Evolutionary conservation across 2,797 vertebrate genomes (phyloP).

Genomic region (Rousettus madagascariensis): DNA sequence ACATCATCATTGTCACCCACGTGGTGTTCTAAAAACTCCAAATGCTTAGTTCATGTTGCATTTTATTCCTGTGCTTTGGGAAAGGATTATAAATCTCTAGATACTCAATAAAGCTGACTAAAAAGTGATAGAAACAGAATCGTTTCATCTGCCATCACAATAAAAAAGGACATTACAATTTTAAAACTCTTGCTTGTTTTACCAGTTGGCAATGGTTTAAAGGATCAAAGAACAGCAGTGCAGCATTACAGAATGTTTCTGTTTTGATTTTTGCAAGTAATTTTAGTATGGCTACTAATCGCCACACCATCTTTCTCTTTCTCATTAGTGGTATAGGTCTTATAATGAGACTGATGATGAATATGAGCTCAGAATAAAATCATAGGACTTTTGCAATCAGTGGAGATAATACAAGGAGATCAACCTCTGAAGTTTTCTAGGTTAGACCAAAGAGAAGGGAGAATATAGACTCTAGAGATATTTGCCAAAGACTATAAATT

Average conservation of each 20-base stretch:
- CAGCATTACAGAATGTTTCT: background rate
- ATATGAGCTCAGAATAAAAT: background rate
- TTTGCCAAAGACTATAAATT: background rate
- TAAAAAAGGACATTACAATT: slow-evolving; percentile 20
- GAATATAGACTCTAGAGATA: background rate
- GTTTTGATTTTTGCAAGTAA: slow-evolving; percentile 5
- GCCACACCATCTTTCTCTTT: background rate
- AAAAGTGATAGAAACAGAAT: slow-evolving; percentile 28
- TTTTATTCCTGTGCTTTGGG: background rate
- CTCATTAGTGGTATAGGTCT: background rate
- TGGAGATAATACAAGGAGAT: background rate
- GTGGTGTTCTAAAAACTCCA: background rate
- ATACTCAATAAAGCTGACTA: slow-evolving; percentile 34
- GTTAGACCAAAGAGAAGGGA: background rate
- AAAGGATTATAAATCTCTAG: slow-evolving; percentile 33
- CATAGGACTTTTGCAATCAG: background rate
- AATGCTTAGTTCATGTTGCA: background rate
- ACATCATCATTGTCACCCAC: background rate
- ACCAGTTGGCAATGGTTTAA: slow-evolving; percentile 45
- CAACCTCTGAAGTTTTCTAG: background rate
- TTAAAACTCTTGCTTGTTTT: slow-evolving; percentile 48
- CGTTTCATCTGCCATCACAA: slow-evolving; percentile 40
- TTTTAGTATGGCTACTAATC: background rate
- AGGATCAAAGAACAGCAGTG: background rate
- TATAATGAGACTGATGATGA: background rate